These are phyloP conservation scores for Scelioninae gen. 1 DNA, from an alignment of 2,888 invertebrate species.

Conservation along the genomic window DNA sequence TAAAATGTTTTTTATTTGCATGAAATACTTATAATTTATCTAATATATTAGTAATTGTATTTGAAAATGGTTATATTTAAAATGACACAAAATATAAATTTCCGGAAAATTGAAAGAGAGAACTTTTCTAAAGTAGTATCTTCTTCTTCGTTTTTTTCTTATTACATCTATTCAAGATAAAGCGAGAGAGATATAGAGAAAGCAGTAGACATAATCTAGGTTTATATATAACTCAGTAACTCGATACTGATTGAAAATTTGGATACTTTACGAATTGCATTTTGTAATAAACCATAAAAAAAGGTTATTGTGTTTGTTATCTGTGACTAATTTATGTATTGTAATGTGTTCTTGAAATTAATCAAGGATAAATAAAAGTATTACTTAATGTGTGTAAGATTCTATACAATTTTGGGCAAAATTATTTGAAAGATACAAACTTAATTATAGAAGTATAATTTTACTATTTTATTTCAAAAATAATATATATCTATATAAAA, in stretches of 20 bases:
- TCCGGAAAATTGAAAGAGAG: too few relatives aligned
- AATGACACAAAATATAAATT: too few relatives aligned
- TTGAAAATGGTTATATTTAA: too few relatives aligned
- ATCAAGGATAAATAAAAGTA: not conserved
- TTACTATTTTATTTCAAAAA: too few relatives aligned
- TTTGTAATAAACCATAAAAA: not conserved
- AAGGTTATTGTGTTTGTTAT: not conserved
- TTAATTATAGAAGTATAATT: too few relatives aligned
- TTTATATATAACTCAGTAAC: slow-evolving; percentile 43
- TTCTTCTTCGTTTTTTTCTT: not conserved
- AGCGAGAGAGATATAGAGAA: slow-evolving; percentile 7
- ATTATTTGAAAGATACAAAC: too few relatives aligned
- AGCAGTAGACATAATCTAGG: slow-evolving; percentile 27
- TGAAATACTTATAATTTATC: too few relatives aligned
- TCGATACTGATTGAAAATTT: slow-evolving; percentile 37
- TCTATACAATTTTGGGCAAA: not conserved
- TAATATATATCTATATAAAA: too few relatives aligned
- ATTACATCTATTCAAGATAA: not conserved
- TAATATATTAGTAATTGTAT: too few relatives aligned
- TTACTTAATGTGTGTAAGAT: not conserved
- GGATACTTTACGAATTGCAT: slow-evolving; percentile 6
- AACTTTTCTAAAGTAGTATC: not conserved
- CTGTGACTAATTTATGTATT: not conserved
- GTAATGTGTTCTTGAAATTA: not conserved
- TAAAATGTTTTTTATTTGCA: too few relatives aligned